Conservation (phyloP, 2,797 vertebrate genomes). For the Catamblyrhynchus diadema region DNA sequence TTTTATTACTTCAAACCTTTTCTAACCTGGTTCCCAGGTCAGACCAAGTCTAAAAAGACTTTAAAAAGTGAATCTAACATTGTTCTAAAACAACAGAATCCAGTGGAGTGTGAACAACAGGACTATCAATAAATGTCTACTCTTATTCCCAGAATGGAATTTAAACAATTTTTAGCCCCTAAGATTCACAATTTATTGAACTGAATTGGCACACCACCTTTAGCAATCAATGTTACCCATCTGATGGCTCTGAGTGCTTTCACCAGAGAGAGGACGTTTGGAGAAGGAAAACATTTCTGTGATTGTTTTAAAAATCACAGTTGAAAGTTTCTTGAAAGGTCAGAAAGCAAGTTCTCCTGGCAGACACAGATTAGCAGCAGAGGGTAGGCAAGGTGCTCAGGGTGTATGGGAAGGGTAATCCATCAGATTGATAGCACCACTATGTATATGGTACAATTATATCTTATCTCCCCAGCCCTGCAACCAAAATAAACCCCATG, state of each 20-base stretch:
- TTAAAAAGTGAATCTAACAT: background rate
- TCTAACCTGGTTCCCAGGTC: slow-evolving; percentile 36
- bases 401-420: slow-evolving; percentile 7
- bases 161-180: background rate
- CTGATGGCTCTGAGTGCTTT: background rate
- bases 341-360: slow-evolving; percentile 18
- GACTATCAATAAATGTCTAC: slow-evolving; percentile 8
- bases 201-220: background rate
- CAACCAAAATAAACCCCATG: slow-evolving; percentile 64
- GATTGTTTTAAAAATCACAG: background rate
- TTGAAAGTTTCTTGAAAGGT: slow-evolving; percentile 38
- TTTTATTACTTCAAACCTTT: slow-evolving; percentile 41
- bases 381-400: slow-evolving; percentile 36
- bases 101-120: background rate
- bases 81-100: background rate
- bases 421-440: slow-evolving; percentile 45
- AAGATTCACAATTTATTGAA: slow-evolving; percentile 20
- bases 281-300: slow-evolving; percentile 31
- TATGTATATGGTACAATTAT: slow-evolving; percentile 40
- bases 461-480: slow-evolving; percentile 63
- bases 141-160: background rate
- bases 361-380: slow-evolving; percentile 25
- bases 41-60: background rate
- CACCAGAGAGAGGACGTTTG: background rate
- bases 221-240: slow-evolving; percentile 15